Base-by-base conservation (phyloP, 2,888 invertebrate species). In the Eubasilissa splendida region DNA sequence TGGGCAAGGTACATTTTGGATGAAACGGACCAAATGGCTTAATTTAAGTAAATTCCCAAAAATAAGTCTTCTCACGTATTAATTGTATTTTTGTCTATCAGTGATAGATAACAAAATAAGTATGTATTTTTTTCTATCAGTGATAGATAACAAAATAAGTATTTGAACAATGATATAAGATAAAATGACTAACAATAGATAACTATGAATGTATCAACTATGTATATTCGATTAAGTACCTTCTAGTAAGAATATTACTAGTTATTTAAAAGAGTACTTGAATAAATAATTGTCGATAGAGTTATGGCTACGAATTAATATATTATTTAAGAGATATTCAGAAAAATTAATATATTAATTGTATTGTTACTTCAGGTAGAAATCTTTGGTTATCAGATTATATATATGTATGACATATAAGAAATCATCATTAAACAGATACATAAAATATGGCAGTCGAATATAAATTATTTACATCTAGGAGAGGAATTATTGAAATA, bases 381-480 rank as follows among this genome's bases (percentile, higher is more conserved):
- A 68, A 70, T 70, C 70, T 70, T 50, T 71, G 54, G 71, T 71
- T 14, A 68, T 56, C 42, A 66, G 10, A 22, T 22, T 22, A 22
- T 22, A 22, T 22, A 22, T 22, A 22, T 22, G 22, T 22, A 22
- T 22, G 22, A 22, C 22, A 22, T 22, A 22, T 22, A 22, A 22
- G 22, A 22, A 22, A 22, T 22, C 22, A 22, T 22, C 66, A 56
- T 59, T n/a, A 31, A 33, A 56, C n/a, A 33, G 53, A 31, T 71
- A 71, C 22, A 63, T 63, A 68, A 52, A 68, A 74, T 74, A 74
- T 59, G 60, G 58, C 58, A 68, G 77, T 68, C 56, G 9, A 8
- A n/a, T 22, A 58, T 53, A 60, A 33, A 50, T 66, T 42, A 56
- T 50, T 42, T 65, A 77, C 52, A 78, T 78, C 56, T 78, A 74